A percentile compares a stretch with the other conserved stretches of the same genome.
These are phyloP conservation scores for Platorchestia sp. DNA, from an alignment of 1,140 invertebrate species.

Conservation along the genomic window DNA sequence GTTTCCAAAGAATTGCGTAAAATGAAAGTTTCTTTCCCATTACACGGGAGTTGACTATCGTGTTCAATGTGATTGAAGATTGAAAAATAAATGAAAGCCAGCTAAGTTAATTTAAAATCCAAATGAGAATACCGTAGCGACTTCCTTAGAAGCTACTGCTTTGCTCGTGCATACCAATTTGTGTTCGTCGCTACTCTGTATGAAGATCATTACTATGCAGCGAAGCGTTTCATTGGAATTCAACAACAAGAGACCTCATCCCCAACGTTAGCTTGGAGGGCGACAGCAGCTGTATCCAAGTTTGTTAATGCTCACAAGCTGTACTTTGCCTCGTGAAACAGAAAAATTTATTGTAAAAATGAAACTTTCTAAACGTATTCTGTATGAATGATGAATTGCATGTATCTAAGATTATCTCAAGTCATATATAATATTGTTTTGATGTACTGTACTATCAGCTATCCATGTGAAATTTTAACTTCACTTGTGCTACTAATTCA, in stretches of 20 bases:
- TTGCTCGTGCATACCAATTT: background rate
- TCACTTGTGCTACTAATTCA: no score
- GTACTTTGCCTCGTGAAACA: background rate
- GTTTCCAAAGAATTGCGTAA: background rate
- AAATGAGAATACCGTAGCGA: background rate
- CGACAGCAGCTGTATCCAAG: background rate
- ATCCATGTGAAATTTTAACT: background rate
- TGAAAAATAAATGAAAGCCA: background rate
- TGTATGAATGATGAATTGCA: background rate
- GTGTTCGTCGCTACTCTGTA: background rate
- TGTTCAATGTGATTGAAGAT: background rate
- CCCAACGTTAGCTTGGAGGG: background rate
- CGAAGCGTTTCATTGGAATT: background rate
- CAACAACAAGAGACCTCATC: background rate
- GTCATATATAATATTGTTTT: background rate
- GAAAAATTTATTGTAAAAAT: background rate
- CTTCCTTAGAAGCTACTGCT: background rate
- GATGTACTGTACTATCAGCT: background rate
- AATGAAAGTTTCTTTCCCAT: background rate
- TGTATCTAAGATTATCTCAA: background rate
- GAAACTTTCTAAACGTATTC: background rate
- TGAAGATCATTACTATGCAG: background rate
- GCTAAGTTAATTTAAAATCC: background rate
- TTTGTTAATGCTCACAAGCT: background rate
- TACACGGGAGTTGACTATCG: no score